Base-by-base conservation (phyloP, 1,140 invertebrate genomes). In the Chlorops oryzae region DNA sequence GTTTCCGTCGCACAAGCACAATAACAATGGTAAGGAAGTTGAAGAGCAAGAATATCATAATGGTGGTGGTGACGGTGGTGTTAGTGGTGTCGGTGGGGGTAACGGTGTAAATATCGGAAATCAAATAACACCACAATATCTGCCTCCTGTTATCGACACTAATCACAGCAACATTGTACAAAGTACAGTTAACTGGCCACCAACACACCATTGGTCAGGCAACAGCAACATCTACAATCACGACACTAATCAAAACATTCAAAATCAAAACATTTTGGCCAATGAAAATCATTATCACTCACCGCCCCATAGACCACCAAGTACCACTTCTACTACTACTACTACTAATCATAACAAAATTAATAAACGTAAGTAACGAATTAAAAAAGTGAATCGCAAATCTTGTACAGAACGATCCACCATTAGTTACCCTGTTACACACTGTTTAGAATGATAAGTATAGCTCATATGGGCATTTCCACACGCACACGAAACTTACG, bases 301-400 rank as follows among this genome's bases (percentile, higher is more conserved):
- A 56, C 49, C 52, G 51, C 57, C 52, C 55, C 58, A 61, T 52
- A 80, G 79, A 65, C 59, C 66, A 45, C 78, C 78, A 43, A 25
- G 45, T 78, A 80, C 64, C 81, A 80, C n/a, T n/a, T n/a, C n/a
- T n/a, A n/a, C n/a, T n/a, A n/a, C n/a, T n/a, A n/a, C n/a, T 70
- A 78, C 78, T 68, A 75, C 74, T 77, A 71, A 73, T 72, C 67
- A 22, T 34, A 47, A 35, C 20, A 24, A 21, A 25, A 43, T 22
- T 25, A 27, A 4, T 27, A 43, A 43, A 43, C 25, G 41, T 43
- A 43, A 43, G 41, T 43, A 43, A 43, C 25, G 28, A 21, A 43
- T 15, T 21, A 23, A n/a, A 43, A n/a, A 43, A 43, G 20, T 17
- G 12, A 43, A 27, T 13, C 38, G 28, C 7, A 15, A 43, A 18